Conservation (phyloP, 2,113 vertebrate genomes). For the Scomber japonicus region DNA sequence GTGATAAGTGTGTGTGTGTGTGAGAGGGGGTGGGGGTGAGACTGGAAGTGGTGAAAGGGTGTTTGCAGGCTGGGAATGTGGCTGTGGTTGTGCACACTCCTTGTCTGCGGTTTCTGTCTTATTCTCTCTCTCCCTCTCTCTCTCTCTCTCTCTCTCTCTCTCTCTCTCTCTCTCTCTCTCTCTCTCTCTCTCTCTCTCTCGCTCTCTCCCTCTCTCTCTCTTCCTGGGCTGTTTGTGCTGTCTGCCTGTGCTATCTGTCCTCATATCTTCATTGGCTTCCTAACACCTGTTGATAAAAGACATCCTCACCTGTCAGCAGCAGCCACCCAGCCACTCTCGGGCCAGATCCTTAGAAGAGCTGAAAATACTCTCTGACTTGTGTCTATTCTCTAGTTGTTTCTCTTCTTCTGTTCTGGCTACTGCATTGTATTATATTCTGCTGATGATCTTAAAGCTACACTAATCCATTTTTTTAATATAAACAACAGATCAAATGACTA, state of each 20-base stretch:
- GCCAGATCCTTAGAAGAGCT: slow-evolving; percentile 28
- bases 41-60: slow-evolving; percentile 74
- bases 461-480: too few relatives aligned
- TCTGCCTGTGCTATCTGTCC: slow-evolving; percentile 75
- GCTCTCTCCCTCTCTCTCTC: slow-evolving; percentile 38
- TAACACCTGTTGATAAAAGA: slow-evolving; percentile 87
- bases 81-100: slow-evolving; percentile 64
- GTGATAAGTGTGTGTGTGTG: slow-evolving; percentile 56
- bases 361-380: slow-evolving; percentile 28
- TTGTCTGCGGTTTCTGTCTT: slow-evolving; percentile 55
- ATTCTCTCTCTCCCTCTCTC: slow-evolving; percentile 1
- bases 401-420: neutral
- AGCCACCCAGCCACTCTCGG: slow-evolving; percentile 54
- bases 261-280: slow-evolving; percentile 84
- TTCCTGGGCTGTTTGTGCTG: slow-evolving; percentile 37
- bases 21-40: slow-evolving; percentile 15
- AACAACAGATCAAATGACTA: too few relatives aligned
- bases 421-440: neutral
- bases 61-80: slow-evolving; percentile 73
- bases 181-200: slow-evolving; percentile 49
- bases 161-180: slow-evolving; percentile 22
- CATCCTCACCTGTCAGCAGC: slow-evolving; percentile 83
- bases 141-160: slow-evolving; percentile 19
- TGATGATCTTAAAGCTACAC: neutral
- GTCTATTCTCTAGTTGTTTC: slow-evolving; percentile 30